A percentile compares a stretch with the other conserved stretches of the same genome.
Conservation (phyloP, 2,797 vertebrate species). For the Pipistrellus pipistrellus region DNA sequence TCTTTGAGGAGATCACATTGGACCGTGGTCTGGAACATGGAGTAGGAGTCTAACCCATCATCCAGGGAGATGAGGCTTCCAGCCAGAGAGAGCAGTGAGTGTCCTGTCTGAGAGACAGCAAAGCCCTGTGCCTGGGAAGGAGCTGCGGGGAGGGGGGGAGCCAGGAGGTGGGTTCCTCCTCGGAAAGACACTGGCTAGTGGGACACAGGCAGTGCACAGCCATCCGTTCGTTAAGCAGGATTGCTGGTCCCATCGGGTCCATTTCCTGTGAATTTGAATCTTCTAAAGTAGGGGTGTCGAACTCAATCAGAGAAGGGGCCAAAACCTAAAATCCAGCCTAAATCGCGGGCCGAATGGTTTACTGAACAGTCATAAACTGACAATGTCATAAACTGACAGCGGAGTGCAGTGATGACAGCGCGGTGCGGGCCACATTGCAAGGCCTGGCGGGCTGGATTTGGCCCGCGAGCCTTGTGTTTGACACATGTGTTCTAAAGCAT, state of each 20-base stretch:
- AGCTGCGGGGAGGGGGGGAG: neutral
- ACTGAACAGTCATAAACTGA: too few species aligned
- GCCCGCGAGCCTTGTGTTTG: too few species aligned
- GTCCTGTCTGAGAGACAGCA: neutral
- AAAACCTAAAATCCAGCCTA: too few species aligned
- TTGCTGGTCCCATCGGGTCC: neutral
- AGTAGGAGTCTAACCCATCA: neutral
- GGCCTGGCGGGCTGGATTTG: too few species aligned
- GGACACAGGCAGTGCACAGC: neutral
- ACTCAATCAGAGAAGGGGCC: too few species aligned
- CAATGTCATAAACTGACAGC: too few species aligned
- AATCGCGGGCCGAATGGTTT: too few species aligned
- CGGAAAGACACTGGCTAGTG: neutral
- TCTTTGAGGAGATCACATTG: neutral
- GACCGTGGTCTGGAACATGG: neutral
- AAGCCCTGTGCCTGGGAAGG: neutral
- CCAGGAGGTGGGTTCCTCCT: neutral
- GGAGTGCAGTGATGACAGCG: too few species aligned
- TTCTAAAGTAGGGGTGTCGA: too few species aligned
- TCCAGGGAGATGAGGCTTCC: neutral
- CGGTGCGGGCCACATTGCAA: too few species aligned
- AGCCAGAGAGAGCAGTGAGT: neutral
- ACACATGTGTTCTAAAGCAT: conserved; percentile 13
- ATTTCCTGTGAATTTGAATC: neutral
- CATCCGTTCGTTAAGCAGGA: neutral